Evolutionary conservation across 2,888 invertebrate genomes (phyloP), one percentile per base, ranked within the genome.

Genomic region (Drosophila meridiana): DNA sequence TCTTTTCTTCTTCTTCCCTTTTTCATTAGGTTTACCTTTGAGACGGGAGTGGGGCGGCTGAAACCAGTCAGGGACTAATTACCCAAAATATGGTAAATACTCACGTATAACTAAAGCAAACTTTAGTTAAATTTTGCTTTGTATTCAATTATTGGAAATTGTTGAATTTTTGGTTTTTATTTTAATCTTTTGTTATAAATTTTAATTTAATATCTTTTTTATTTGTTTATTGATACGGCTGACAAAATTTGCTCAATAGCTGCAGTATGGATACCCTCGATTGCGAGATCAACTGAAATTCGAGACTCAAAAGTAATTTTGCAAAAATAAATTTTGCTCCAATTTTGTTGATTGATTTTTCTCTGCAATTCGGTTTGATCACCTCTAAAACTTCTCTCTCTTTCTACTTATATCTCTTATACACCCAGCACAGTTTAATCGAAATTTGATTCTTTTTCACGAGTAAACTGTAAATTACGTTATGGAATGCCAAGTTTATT

Each of bases 1-100:
- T 91, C 88, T 91, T 83, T 83, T 85, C 81, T 87, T 92, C 90
- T 92, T 91, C 91, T 92, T 90, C 88, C 90, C 91, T 86, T 89
- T 90, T 89, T 82, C 82, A 92, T 92, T 90, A 93, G 93, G 93
- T 93, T 92, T 93, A 93, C 93, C 93, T 93, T 93, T 93, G 93
- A 93, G 93, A 93, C 93, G 93, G 93, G 93, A 93, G 92, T 93
- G 93, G 93, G 93, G 93, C 93, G 93, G 93, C 93, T 93, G 93
- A 93, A 92, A 93, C 93, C 92, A 93, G 93, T 93, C 93, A 93
- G 93, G 93, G 93, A 92, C 92, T 93, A 93, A 93, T 93, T 93
- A 93, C 93, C 93, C 93, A 93, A 93, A 93, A 93, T 93, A 93
- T 93, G 93, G 93, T 93, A 93, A 93, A 92, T 93, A 93, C 90